Conservation (phyloP, 2,113 vertebrate genomes). For the Nannobrachium achirus region DNA sequence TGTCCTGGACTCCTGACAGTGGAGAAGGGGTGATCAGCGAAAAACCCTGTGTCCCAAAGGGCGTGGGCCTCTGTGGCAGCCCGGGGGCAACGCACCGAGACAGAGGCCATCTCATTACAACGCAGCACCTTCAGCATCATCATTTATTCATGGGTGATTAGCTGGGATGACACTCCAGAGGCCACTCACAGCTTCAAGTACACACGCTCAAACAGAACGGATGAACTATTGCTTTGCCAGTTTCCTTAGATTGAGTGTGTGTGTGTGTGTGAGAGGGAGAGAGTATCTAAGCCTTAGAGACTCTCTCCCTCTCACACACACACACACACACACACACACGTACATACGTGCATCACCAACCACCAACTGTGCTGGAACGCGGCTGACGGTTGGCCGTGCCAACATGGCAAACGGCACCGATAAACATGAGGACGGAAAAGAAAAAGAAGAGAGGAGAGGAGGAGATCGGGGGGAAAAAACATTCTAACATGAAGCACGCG, state of each 20-base stretch:
- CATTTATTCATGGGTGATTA: slow-evolving; percentile 44
- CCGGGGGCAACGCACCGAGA: slow-evolving; percentile 2
- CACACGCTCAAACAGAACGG: not conserved
- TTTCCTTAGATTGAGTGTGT: too few species aligned
- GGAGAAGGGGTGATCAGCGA: slow-evolving; percentile 2
- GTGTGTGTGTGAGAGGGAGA: too few species aligned
- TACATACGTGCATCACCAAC: not conserved
- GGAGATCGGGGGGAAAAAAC: too few species aligned
- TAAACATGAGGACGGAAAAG: not conserved
- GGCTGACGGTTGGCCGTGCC: slow-evolving; percentile 9
- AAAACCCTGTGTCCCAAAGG: slow-evolving; percentile 27
- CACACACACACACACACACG: not conserved
- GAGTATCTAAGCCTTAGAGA: too few species aligned
- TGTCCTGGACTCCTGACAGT: slow-evolving; percentile 33
- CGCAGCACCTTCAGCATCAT: slow-evolving; percentile 29
- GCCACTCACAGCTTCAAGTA: not conserved
- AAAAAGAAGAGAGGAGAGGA: too few species aligned
- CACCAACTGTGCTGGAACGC: not conserved
- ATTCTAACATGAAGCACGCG: not conserved
- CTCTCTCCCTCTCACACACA: not conserved
- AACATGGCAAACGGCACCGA: not conserved
- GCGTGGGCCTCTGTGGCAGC: slow-evolving; percentile 31
- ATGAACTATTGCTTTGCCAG: not conserved
- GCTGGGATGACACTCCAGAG: slow-evolving; percentile 1
- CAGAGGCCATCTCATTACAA: slow-evolving; percentile 36